Conservation (phyloP, 2,113 vertebrate species). For the Cinclus cinclus region DNA sequence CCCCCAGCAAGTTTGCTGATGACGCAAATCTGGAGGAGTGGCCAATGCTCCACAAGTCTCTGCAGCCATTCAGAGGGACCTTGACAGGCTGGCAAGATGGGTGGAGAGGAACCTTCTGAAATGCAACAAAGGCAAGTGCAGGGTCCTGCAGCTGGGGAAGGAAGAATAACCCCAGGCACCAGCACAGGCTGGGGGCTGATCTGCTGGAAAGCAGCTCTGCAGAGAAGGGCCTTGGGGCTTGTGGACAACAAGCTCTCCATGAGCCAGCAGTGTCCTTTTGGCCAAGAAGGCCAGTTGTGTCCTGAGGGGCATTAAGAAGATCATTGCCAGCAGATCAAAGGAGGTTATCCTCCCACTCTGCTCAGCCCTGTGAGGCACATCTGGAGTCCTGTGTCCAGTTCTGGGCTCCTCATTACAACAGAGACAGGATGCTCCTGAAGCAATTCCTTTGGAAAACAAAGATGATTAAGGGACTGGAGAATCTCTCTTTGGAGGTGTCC, state of each 20-base stretch:
- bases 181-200: background rate
- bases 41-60: too few species aligned
- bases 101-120: background rate
- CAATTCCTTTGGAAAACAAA: background rate
- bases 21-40: background rate
- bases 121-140: background rate
- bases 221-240: background rate
- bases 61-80: background rate
- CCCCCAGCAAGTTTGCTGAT: background rate
- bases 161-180: background rate
- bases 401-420: background rate
- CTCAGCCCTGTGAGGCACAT: background rate
- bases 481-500: background rate
- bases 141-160: background rate
- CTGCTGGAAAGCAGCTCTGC: background rate
- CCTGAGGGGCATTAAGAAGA: background rate
- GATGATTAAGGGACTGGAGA: background rate
- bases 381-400: background rate
- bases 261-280: background rate
- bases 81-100: fast-evolving
- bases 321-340: background rate
- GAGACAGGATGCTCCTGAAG: background rate
- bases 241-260: background rate
- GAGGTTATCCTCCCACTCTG: background rate
- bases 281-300: background rate